Evolutionary conservation across 2,113 vertebrate species (phyloP).

Genomic region (Anolis carolinensis): DNA sequence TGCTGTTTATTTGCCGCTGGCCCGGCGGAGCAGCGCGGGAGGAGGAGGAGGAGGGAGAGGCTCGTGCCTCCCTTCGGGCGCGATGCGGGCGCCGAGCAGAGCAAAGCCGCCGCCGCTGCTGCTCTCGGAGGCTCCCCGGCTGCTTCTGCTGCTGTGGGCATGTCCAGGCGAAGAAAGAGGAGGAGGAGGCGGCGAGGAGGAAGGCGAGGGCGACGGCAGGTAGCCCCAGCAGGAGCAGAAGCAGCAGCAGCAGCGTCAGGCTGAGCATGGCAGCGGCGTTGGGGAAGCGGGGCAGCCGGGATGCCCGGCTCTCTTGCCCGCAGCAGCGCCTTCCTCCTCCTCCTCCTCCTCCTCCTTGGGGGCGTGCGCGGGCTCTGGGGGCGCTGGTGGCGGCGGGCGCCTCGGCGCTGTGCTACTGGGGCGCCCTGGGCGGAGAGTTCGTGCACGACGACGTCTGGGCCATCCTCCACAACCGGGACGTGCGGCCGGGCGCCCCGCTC

Average conservation of each 20-base stretch:
- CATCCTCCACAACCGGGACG: constrained; percentile 94
- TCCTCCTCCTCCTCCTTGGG: neutral
- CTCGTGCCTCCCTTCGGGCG: neutral
- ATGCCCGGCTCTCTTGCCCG: neutral
- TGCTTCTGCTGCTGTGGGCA: constrained; percentile 1
- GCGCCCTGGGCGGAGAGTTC: constrained; percentile 90
- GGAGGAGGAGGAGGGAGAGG: constrained; percentile 27
- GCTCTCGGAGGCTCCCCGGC: constrained; percentile 33
- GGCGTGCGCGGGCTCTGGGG: neutral
- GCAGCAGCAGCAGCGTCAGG: constrained; percentile 10
- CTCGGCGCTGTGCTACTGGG: constrained; percentile 81
- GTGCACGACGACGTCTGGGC: constrained; percentile 98
- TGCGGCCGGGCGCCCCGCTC: constrained; percentile 79
- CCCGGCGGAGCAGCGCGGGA: constrained; percentile 57
- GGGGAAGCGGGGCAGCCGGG: constrained; percentile 27
- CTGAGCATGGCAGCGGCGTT: constrained; percentile 18
- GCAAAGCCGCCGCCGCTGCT: constrained; percentile 37
- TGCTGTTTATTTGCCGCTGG: constrained; percentile 73
- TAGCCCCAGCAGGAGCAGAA: constrained; percentile 17
- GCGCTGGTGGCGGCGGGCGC: constrained; percentile 73
- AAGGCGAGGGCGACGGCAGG: constrained; percentile 50
- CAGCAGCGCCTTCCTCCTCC: constrained; percentile 52
- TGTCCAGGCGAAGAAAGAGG: constrained; percentile 1
- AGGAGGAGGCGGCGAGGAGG: neutral
- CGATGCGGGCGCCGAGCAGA: constrained; percentile 51